phyloP scores from a whole-genome alignment of 2,113 vertebrate species.

The Atlantisia rogersi region DNA sequence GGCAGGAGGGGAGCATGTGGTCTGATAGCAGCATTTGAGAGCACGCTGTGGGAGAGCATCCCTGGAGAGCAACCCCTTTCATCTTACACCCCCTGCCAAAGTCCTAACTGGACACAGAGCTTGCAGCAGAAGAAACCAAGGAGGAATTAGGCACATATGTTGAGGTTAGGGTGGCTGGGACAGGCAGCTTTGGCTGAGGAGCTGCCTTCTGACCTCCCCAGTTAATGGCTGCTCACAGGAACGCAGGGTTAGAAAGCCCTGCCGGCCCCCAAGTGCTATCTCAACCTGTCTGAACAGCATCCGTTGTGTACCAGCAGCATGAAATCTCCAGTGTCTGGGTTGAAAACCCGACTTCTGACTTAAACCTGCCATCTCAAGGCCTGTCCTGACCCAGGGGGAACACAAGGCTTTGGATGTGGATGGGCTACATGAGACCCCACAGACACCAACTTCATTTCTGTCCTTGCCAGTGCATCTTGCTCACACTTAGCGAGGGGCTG shows the following conservation, averaged over 20 bases:
- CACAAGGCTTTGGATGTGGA: background rate
- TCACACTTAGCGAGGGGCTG: background rate
- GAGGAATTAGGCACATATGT: background rate
- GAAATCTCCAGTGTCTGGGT: background rate
- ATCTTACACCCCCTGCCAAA: background rate
- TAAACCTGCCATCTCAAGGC: accelerated
- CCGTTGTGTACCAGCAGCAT: background rate
- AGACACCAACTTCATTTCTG: background rate
- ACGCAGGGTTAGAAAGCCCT: background rate
- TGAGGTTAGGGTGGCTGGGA: background rate
- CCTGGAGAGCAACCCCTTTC: background rate
- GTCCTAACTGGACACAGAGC: background rate
- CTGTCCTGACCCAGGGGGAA: background rate
- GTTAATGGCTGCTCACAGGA: accelerated
- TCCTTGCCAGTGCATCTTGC: accelerated
- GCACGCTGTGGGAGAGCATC: background rate
- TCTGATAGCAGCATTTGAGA: background rate
- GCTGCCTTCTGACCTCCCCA: background rate
- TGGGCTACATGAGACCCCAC: accelerated
- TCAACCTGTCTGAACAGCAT: background rate
- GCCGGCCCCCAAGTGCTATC: background rate
- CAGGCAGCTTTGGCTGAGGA: background rate
- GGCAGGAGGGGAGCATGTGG: background rate
- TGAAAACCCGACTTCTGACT: background rate
- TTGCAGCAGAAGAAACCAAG: background rate